Conservation (phyloP, 2,797 vertebrate genomes). For the Urocyon cinereoargenteus region DNA sequence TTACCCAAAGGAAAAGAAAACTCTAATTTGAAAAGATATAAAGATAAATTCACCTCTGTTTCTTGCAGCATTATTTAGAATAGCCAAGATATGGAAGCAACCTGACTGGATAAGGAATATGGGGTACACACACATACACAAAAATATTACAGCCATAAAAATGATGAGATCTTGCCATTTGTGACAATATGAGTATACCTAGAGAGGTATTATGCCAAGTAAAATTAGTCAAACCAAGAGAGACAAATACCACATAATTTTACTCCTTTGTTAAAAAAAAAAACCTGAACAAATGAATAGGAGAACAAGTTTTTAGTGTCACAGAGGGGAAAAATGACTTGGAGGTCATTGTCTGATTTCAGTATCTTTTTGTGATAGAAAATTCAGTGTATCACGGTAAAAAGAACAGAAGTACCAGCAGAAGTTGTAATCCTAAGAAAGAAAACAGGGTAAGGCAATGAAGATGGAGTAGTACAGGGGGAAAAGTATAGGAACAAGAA, state of each 20-base stretch:
- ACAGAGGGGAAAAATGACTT: neutral
- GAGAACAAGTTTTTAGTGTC: constrained; percentile 27
- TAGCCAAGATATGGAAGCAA: neutral
- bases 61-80: neutral
- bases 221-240: neutral
- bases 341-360: neutral
- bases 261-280: neutral
- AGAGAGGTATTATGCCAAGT: neutral
- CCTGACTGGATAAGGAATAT: neutral
- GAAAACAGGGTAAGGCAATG: neutral
- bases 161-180: neutral
- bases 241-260: neutral
- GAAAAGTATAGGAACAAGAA: neutral
- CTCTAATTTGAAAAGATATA: neutral
- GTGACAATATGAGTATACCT: neutral
- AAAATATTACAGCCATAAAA: neutral
- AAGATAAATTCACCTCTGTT: neutral
- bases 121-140: neutral
- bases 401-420: constrained; percentile 16
- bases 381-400: neutral
- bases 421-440: constrained; percentile 36
- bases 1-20: neutral
- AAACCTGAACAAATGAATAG: neutral
- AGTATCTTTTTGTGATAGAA: neutral
- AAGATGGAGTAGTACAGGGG: neutral